A percentile compares a stretch with the other conserved stretches of the same genome.
phyloP scores from a whole-genome alignment of 37 sponge, comb jelly and placozoan species.

The Chondrilla cf. caribensis region DNA sequence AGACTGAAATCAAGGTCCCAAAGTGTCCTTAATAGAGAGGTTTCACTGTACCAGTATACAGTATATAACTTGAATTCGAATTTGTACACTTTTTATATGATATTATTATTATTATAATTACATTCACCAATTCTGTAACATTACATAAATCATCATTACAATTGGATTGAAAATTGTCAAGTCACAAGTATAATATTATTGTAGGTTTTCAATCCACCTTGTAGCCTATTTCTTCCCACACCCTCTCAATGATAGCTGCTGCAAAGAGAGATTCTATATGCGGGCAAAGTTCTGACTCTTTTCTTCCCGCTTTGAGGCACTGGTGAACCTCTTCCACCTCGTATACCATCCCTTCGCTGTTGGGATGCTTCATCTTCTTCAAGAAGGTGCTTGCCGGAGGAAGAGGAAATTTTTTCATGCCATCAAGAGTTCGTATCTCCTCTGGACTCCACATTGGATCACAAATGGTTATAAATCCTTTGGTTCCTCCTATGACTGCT shows the following conservation, averaged over 20 bases:
- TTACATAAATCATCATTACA: no score
- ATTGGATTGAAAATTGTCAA: no score
- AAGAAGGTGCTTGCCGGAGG: neutral
- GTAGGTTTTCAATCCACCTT: neutral
- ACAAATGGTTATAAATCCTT: neutral
- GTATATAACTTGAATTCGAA: no score
- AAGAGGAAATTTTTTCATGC: neutral
- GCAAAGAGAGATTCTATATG: neutral
- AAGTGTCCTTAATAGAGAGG: no score
- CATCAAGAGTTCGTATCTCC: neutral
- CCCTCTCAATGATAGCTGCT: neutral
- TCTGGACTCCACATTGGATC: neutral
- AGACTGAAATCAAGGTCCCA: no score
- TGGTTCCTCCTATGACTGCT: neutral
- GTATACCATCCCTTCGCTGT: conserved; percentile 14
- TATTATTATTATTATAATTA: no score
- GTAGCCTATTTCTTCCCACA: neutral
- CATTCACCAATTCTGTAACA: no score
- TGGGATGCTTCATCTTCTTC: conserved; percentile 15
- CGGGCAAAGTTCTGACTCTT: neutral
- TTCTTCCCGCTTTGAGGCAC: neutral
- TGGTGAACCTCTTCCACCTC: neutral
- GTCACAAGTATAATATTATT: no score
- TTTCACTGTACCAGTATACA: no score
- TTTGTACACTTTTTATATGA: no score